Percentiles rank a stretch among this genome's conserved stretches.
Conservation (phyloP, 2,797 vertebrate genomes). For the Poliocrania exsul region DNA sequence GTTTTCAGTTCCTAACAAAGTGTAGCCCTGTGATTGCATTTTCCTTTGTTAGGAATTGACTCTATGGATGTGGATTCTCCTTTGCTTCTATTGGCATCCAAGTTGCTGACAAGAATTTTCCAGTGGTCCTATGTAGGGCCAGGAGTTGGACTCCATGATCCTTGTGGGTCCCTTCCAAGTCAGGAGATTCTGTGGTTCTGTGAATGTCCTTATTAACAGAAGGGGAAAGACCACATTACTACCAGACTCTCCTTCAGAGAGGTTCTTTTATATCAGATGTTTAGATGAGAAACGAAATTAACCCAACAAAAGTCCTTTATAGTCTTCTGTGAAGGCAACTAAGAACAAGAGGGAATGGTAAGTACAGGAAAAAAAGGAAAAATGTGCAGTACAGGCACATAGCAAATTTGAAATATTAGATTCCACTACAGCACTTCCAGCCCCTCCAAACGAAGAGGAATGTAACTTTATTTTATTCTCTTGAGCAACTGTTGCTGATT, state of each 20-base stretch:
- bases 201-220: neutral
- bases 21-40: neutral
- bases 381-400: neutral
- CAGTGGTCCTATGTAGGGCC: neutral
- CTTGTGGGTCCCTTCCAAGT: neutral
- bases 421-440: neutral
- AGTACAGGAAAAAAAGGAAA: neutral
- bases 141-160: neutral
- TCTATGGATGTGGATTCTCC: accelerated
- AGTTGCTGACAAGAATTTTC: neutral
- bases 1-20: neutral
- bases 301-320: neutral
- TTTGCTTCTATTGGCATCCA: neutral
- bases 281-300: neutral
- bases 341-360: neutral
- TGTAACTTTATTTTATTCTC: neutral
- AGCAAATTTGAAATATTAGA: neutral
- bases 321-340: neutral
- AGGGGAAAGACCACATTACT: neutral
- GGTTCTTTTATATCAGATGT: neutral
- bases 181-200: neutral
- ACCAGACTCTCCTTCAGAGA: neutral
- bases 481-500: neutral
- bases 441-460: neutral
- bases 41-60: neutral